phyloP scores from a whole-genome alignment of 2,797 vertebrate genomes.

The Euphonia xanthogaster region DNA sequence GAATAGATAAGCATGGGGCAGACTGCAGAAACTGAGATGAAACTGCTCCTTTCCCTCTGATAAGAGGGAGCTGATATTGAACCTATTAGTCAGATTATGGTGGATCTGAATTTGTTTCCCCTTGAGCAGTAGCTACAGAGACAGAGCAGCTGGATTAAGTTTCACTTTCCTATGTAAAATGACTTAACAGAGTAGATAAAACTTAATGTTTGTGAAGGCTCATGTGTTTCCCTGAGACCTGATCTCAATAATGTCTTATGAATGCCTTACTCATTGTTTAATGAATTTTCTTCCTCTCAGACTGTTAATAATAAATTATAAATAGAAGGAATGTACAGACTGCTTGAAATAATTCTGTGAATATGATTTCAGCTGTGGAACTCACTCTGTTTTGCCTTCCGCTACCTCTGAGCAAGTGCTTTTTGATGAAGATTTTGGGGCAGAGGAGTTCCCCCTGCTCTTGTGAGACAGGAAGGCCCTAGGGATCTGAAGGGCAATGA shows the following conservation, averaged over 20 bases:
- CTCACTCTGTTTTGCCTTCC: background rate
- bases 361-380: background rate
- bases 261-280: constrained; percentile 53
- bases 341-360: constrained; percentile 27
- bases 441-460: background rate
- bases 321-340: background rate
- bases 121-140: constrained; percentile 30
- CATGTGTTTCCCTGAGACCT: constrained; percentile 43
- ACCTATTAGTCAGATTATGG: constrained; percentile 52
- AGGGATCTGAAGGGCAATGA: background rate
- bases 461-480: background rate
- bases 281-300: constrained; percentile 52
- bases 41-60: constrained; percentile 30
- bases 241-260: constrained; percentile 50
- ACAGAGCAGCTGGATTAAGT: constrained; percentile 52
- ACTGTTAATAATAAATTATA: constrained; percentile 40
- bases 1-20: background rate
- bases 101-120: constrained; percentile 47
- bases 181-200: constrained; percentile 60
- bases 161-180: constrained; percentile 55
- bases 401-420: background rate
- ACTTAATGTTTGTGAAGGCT: constrained; percentile 52
- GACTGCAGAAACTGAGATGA: constrained; percentile 29
- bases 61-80: constrained; percentile 23
- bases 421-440: background rate